Evolutionary conservation across 2,888 invertebrate species (phyloP).

Genomic region (Rhyacophila evoluta): DNA sequence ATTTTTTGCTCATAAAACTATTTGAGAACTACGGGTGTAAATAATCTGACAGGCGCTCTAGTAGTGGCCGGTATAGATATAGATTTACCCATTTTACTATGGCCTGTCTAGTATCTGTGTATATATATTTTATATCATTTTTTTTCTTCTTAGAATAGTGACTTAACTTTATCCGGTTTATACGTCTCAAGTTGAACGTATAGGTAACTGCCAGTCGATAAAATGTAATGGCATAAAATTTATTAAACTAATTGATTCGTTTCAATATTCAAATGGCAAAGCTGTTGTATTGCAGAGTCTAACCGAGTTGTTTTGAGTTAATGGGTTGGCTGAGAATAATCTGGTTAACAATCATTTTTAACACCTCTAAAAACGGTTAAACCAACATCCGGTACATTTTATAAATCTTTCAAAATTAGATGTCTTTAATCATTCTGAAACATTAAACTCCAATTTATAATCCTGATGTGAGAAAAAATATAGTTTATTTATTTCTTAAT

Average conservation of each 20-base stretch:
- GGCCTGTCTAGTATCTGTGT: neutral
- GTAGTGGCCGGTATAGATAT: constrained; percentile 12
- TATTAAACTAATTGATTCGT: constrained; percentile 12
- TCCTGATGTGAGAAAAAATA: no score
- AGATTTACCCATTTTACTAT: constrained; percentile 22
- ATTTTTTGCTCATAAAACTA: neutral
- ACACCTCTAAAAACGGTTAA: no score
- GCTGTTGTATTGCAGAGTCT: neutral
- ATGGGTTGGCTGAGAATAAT: neutral
- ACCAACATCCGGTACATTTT: no score
- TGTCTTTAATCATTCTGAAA: no score
- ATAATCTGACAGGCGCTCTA: constrained; percentile 22
- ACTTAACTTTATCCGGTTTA: constrained; percentile 22
- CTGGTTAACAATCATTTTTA: no score
- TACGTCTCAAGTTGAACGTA: constrained; percentile 4
- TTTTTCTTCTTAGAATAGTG: neutral
- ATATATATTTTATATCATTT: constrained; percentile 13
- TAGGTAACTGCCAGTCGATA: constrained; percentile 4
- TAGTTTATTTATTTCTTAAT: no score
- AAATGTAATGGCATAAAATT: constrained; percentile 3
- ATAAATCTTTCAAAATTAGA: no score
- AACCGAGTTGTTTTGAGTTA: neutral
- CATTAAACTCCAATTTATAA: no score
- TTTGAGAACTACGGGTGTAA: neutral
- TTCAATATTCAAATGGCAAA: neutral